These are phyloP conservation scores for Cryptocephalus moraei DNA, from an alignment of 2,888 invertebrate species.

Conservation along the genomic window DNA sequence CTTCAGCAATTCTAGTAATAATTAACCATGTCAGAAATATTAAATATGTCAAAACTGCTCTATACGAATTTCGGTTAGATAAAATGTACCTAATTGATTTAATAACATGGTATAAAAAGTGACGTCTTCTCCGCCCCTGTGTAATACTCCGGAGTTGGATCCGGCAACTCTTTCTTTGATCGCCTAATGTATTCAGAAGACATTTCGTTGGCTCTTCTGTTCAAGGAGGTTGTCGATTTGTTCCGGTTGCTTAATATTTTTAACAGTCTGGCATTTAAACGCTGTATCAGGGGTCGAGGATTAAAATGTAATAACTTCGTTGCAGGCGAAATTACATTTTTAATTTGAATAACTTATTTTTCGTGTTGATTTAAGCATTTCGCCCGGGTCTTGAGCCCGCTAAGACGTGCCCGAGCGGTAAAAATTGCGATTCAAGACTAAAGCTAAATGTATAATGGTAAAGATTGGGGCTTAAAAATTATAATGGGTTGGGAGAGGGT, in stretches of 20 bases:
- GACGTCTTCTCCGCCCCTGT: slow-evolving; percentile 6
- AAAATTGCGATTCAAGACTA: slow-evolving; percentile 62
- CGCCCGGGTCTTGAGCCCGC: slow-evolving; percentile 42
- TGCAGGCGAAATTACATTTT: slow-evolving; percentile 52
- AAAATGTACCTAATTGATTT: no score
- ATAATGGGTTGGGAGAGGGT: slow-evolving; percentile 44
- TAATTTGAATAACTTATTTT: slow-evolving; percentile 65
- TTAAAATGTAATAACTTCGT: slow-evolving; percentile 42
- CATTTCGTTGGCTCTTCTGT: slow-evolving; percentile 20
- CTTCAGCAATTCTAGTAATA: no score
- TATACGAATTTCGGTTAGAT: no score
- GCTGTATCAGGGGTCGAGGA: slow-evolving; percentile 36
- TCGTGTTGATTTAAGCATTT: slow-evolving; percentile 61
- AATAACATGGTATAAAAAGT: neutral
- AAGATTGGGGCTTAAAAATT: slow-evolving; percentile 66
- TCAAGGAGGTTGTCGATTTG: slow-evolving; percentile 32
- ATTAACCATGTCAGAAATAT: no score
- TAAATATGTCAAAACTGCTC: no score
- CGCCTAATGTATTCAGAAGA: slow-evolving; percentile 38
- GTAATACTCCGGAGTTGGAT: slow-evolving; percentile 21
- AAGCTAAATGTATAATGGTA: slow-evolving; percentile 63
- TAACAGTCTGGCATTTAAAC: slow-evolving; percentile 37
- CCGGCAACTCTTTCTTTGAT: slow-evolving; percentile 37
- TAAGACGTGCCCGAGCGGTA: slow-evolving; percentile 58
- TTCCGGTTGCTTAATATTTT: slow-evolving; percentile 40